A percentile compares a stretch with the other conserved stretches of the same genome.
Evolutionary conservation across 1,140 invertebrate species (phyloP).

Genomic region (Drosophila takahashii): DNA sequence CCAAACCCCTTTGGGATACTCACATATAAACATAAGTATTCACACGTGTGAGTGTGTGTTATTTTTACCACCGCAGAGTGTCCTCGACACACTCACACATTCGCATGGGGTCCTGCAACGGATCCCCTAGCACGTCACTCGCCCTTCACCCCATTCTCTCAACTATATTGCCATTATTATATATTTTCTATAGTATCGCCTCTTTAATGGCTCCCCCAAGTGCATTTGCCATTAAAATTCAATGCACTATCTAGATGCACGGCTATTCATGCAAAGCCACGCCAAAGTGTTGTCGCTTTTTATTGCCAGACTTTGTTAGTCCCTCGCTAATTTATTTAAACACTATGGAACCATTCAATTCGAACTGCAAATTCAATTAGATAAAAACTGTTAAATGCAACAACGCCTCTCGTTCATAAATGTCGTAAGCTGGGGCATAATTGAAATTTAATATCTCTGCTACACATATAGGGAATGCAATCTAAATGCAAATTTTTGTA

Average conservation of each 20-base stretch:
- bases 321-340: neutral
- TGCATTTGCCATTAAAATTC: slow-evolving; percentile 30
- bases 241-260: slow-evolving; percentile 33
- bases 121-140: slow-evolving; percentile 13
- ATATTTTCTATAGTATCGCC: slow-evolving; percentile 1
- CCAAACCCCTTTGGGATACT: neutral
- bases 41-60: slow-evolving; percentile 22
- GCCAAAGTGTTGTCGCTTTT: slow-evolving; percentile 1
- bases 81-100: slow-evolving; percentile 60
- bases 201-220: neutral
- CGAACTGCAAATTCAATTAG: slow-evolving; percentile 19
- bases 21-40: neutral
- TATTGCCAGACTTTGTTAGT: neutral
- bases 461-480: neutral
- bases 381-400: slow-evolving; percentile 13
- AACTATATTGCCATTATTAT: slow-evolving; percentile 21
- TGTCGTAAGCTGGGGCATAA: slow-evolving; percentile 1
- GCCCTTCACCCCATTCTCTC: slow-evolving; percentile 12
- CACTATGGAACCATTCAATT: neutral
- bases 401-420: neutral
- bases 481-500: neutral
- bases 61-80: slow-evolving; percentile 62
- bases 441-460: slow-evolving; percentile 2
- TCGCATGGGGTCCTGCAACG: slow-evolving; percentile 12
- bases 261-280: slow-evolving; percentile 1